Evolutionary conservation across 2,797 vertebrate species (phyloP).

Genomic region (Centroberyx gerrardi): DNA sequence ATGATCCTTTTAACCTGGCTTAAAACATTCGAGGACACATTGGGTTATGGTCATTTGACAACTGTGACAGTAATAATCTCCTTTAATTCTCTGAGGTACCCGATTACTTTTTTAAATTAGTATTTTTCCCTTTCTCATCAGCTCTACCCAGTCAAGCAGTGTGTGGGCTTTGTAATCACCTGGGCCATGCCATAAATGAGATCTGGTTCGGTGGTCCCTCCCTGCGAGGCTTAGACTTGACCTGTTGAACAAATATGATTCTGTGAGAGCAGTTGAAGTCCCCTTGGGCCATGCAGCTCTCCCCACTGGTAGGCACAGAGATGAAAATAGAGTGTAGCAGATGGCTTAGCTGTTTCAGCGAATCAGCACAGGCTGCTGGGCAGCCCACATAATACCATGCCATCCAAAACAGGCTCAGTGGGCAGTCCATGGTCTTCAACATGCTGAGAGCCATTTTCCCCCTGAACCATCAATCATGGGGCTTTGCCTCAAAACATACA

Average conservation of each 20-base stretch:
- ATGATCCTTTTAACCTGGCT: conserved; percentile 67
- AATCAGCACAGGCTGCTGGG: conserved; percentile 78
- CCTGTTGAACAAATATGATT: conserved; percentile 67
- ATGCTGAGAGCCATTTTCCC: conserved; percentile 61
- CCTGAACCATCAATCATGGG: conserved; percentile 62
- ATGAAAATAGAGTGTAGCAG: conserved; percentile 86
- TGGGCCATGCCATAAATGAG: conserved; percentile 40
- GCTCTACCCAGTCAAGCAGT: conserved; percentile 38
- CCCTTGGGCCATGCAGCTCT: conserved; percentile 47
- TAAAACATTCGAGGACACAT: conserved; percentile 48
- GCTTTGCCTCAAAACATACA: conserved; percentile 30
- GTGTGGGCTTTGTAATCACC: conserved; percentile 49
- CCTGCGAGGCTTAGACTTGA: conserved; percentile 59
- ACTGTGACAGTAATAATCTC: conserved; percentile 63
- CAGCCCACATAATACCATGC: conserved; percentile 74
- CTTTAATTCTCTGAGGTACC: conserved; percentile 57
- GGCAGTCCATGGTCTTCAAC: conserved; percentile 56
- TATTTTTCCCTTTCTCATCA: conserved; percentile 45
- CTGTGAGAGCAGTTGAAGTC: conserved; percentile 56
- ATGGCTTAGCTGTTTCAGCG: conserved; percentile 81
- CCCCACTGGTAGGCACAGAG: conserved; percentile 68
- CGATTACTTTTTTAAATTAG: conserved; percentile 64
- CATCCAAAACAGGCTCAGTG: conserved; percentile 69
- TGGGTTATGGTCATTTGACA: conserved; percentile 65
- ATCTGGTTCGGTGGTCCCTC: conserved; percentile 40